Evolutionary conservation across 2,113 vertebrate genomes (phyloP).

Genomic region (Malurus cyaneus): DNA sequence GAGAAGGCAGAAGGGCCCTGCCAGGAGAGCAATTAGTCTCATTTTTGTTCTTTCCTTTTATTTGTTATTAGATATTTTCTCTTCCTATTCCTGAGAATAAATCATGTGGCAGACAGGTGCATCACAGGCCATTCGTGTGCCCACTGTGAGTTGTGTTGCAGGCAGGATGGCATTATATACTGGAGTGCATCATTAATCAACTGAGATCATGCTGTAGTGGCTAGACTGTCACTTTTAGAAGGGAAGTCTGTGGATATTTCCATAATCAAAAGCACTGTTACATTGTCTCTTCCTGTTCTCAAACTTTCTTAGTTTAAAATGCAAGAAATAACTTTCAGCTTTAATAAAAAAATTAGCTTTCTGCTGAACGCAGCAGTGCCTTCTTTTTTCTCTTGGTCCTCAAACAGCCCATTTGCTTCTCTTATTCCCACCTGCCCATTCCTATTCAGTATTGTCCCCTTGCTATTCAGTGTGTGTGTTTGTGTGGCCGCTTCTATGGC

Average conservation of each 20-base stretch:
- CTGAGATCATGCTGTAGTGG: neutral
- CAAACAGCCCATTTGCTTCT: neutral
- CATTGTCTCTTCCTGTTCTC: neutral
- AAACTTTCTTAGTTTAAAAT: neutral
- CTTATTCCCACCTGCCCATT: neutral
- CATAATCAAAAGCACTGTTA: neutral
- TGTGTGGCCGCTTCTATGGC: neutral
- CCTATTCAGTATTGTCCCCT: neutral
- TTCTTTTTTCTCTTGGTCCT: neutral
- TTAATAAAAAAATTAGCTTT: neutral
- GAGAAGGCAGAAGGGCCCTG: neutral
- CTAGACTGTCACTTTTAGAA: neutral
- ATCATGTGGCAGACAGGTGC: neutral
- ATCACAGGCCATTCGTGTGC: neutral
- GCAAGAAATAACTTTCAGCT: neutral
- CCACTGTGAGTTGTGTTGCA: neutral
- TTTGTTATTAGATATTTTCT: neutral
- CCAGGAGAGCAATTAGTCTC: conserved; percentile 13
- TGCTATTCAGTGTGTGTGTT: accelerated
- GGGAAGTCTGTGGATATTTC: neutral
- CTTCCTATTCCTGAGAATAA: neutral
- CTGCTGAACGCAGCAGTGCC: neutral
- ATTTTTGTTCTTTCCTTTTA: neutral
- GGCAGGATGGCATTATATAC: neutral
- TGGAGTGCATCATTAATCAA: neutral